These are phyloP conservation scores for Melitaea athalia DNA, from an alignment of 2,888 invertebrate genomes.

Conservation along the genomic window DNA sequence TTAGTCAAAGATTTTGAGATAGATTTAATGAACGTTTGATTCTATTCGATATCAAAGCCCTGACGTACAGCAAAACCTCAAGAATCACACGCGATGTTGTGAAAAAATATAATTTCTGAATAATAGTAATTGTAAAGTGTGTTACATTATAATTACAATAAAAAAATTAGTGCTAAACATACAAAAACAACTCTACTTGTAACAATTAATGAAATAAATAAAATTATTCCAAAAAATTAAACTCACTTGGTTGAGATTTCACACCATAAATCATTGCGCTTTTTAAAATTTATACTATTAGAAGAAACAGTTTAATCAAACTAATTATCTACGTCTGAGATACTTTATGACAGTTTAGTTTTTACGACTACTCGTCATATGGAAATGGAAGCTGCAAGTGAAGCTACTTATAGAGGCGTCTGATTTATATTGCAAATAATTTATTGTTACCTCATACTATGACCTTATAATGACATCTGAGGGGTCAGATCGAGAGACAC, in stretches of 20 bases:
- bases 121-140: too few relatives aligned
- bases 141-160: too few relatives aligned
- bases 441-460: conserved; percentile 28
- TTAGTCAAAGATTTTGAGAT: too few relatives aligned
- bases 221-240: neutral
- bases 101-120: too few relatives aligned
- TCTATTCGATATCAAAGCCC: too few relatives aligned
- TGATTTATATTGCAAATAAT: conserved; percentile 23
- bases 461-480: conserved; percentile 29
- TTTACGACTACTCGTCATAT: neutral
- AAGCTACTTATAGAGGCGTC: neutral
- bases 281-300: neutral
- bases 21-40: too few relatives aligned
- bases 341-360: neutral
- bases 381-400: neutral
- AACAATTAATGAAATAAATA: neutral
- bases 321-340: neutral
- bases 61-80: too few relatives aligned
- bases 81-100: too few relatives aligned
- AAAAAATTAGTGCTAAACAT: too few relatives aligned
- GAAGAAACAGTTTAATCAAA: too few relatives aligned
- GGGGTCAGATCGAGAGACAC: conserved; percentile 25
- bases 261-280: conserved; percentile 4
- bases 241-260: conserved; percentile 7
- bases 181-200: too few relatives aligned